Evolutionary conservation across 2,888 invertebrate genomes (phyloP).

Genomic region (Stenolophus ochropezus): DNA sequence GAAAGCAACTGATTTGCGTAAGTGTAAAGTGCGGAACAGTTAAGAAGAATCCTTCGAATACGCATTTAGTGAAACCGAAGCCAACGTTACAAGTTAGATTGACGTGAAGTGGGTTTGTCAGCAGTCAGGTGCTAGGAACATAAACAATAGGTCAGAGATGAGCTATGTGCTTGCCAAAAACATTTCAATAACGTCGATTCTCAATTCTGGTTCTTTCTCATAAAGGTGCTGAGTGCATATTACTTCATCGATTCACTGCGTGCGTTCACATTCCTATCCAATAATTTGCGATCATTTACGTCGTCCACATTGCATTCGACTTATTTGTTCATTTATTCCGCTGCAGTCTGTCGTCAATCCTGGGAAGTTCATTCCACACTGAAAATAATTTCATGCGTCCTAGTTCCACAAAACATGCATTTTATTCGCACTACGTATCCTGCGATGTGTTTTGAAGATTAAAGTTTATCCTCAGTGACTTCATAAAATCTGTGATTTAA

Average conservation of each 20-base stretch:
- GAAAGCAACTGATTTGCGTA: not conserved
- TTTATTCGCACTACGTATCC: too few species aligned
- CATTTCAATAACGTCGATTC: conserved; percentile 32
- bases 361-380: too few species aligned
- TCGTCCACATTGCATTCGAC: conserved; percentile 32
- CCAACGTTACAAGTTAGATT: not conserved
- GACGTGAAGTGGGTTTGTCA: not conserved
- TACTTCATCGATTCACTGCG: conserved; percentile 17
- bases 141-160: not conserved
- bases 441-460: too few species aligned
- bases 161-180: conserved; percentile 24
- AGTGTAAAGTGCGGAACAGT: not conserved
- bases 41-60: not conserved
- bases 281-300: conserved; percentile 40
- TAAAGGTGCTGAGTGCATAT: conserved; percentile 39
- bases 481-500: too few species aligned
- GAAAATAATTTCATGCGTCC: too few species aligned
- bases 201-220: conserved; percentile 29
- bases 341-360: too few species aligned
- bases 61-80: not conserved
- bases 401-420: too few species aligned
- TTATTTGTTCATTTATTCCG: conserved; percentile 22
- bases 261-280: conserved; percentile 20
- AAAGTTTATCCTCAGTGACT: too few species aligned
- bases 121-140: not conserved